A percentile compares a stretch with the other conserved stretches of the same genome.
Evolutionary conservation across 2,113 vertebrate genomes (phyloP).

Genomic region (Vulpes vulpes): DNA sequence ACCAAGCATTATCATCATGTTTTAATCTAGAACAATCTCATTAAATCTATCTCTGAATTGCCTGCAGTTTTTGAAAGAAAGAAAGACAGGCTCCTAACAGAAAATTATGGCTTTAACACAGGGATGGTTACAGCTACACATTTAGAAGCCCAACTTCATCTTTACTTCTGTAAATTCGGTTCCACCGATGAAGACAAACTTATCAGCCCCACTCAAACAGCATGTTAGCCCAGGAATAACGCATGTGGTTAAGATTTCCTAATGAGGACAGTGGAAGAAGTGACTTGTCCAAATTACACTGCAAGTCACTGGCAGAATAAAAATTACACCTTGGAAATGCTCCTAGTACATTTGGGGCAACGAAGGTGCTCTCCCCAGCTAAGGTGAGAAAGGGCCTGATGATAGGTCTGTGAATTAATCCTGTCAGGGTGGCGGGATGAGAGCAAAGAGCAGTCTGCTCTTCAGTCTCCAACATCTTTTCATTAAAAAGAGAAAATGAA

Average conservation of each 20-base stretch:
- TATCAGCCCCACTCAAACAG: background rate
- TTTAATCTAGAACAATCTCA: background rate
- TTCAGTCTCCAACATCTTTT: background rate
- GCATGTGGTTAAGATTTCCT: background rate
- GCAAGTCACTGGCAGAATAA: background rate
- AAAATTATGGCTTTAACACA: background rate
- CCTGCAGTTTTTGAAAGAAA: background rate
- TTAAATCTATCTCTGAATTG: background rate
- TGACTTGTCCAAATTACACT: background rate
- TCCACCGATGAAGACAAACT: background rate
- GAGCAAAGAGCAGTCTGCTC: background rate
- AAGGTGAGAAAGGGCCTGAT: background rate
- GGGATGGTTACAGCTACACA: background rate
- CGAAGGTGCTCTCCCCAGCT: background rate
- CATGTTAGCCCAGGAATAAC: background rate
- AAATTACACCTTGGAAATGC: background rate
- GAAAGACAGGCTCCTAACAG: background rate
- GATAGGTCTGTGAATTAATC: background rate
- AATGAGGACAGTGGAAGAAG: conserved; percentile 19
- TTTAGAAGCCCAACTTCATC: background rate
- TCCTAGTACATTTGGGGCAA: background rate
- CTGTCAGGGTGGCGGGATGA: background rate
- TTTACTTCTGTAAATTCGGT: conserved; percentile 6
- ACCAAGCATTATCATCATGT: background rate
- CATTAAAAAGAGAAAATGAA: background rate